These are phyloP conservation scores for Gastrophryne carolinensis DNA, from an alignment of 2,797 vertebrate species.

Conservation along the genomic window DNA sequence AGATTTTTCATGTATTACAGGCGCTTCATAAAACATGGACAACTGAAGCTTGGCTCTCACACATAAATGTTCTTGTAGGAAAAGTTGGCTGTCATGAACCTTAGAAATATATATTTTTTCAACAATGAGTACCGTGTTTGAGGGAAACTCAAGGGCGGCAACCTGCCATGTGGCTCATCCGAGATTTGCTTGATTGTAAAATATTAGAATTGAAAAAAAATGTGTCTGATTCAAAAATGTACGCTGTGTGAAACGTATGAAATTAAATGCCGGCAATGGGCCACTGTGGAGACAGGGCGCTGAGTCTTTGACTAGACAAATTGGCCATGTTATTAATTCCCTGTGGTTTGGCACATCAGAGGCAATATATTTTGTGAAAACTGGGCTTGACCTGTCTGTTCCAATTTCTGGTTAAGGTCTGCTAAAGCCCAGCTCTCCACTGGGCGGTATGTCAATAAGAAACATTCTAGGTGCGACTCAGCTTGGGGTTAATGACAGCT, in stretches of 20 bases:
- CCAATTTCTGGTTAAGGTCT: constrained; percentile 11
- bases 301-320: constrained; percentile 11
- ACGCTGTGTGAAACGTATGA: neutral
- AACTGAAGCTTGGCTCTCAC: constrained; percentile 10
- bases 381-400: constrained; percentile 15
- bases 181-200: constrained; percentile 1
- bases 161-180: constrained; percentile 19
- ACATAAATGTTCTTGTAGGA: neutral
- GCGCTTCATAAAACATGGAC: neutral
- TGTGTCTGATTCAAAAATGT: constrained; percentile 3
- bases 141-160: constrained; percentile 22
- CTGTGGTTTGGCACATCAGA: constrained; percentile 15
- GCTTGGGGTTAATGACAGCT: constrained; percentile 41
- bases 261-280: constrained; percentile 18
- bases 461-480: constrained; percentile 5
- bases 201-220: neutral
- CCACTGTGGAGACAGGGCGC: neutral
- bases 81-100: constrained; percentile 6
- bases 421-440: constrained; percentile 8
- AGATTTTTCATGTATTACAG: neutral
- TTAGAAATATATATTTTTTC: constrained; percentile 22
- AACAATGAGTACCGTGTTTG: neutral
- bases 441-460: neutral
- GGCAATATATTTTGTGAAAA: constrained; percentile 8
- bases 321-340: constrained; percentile 31